phyloP scores from a whole-genome alignment of 1,140 invertebrate genomes.

The Bombus waltoni region DNA sequence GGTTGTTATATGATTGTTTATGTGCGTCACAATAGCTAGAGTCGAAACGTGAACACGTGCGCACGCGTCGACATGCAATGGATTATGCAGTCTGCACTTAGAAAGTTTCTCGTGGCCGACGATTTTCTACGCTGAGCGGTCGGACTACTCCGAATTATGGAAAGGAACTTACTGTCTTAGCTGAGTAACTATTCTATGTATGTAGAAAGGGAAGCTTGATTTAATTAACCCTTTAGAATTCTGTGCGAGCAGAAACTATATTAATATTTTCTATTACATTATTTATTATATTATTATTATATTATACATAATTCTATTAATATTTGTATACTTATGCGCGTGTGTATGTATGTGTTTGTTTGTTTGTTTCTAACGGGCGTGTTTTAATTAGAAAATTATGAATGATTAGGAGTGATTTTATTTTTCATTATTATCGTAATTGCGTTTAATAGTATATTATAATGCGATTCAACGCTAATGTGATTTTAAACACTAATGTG shows the following conservation, averaged over 20 bases:
- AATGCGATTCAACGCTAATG: too few species aligned
- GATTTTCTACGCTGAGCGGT: constrained; percentile 50
- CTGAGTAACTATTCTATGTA: not conserved
- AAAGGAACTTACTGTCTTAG: not conserved
- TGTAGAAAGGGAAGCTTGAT: not conserved
- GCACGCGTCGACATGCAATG: constrained; percentile 49
- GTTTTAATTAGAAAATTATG: too few species aligned
- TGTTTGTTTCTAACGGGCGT: too few species aligned
- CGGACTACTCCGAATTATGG: constrained; percentile 28
- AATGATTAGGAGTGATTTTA: not conserved
- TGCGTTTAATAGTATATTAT: too few species aligned
- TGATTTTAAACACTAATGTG: too few species aligned
- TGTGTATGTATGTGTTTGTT: too few species aligned
- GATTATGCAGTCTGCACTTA: constrained; percentile 65
- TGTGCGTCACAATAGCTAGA: constrained; percentile 6
- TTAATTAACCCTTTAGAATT: constrained; percentile 13
- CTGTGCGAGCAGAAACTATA: not conserved
- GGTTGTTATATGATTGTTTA: not conserved
- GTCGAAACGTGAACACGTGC: not conserved
- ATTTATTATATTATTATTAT: too few species aligned
- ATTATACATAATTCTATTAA: too few species aligned
- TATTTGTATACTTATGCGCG: too few species aligned
- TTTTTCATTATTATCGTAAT: not conserved
- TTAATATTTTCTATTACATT: too few species aligned
- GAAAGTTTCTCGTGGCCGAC: constrained; percentile 56